phyloP scores from a whole-genome alignment of 53 echinoderm and acorn worm species.

The Stichopus horrens region DNA sequence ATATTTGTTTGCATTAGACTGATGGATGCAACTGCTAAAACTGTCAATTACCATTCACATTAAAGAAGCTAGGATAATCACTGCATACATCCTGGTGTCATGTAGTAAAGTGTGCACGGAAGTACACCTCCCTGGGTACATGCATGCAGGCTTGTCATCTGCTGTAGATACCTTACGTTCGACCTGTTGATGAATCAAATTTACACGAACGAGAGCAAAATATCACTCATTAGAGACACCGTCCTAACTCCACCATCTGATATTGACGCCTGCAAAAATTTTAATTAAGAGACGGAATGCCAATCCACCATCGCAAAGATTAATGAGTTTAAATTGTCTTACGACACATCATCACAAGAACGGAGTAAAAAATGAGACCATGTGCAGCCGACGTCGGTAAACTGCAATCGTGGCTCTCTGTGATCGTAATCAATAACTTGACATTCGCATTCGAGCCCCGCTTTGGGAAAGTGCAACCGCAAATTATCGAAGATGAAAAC shows the following conservation, averaged over 20 bases:
- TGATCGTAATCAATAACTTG: background rate
- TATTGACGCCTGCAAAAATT: conserved; percentile 5
- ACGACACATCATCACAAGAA: too few relatives aligned
- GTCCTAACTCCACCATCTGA: background rate
- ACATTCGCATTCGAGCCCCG: background rate
- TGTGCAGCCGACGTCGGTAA: background rate
- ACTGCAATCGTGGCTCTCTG: background rate
- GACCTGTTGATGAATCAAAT: conserved; percentile 23
- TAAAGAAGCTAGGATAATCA: too few relatives aligned
- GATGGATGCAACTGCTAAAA: too few relatives aligned
- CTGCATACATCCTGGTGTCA: too few relatives aligned
- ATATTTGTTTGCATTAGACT: too few relatives aligned
- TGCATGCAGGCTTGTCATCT: too few relatives aligned
- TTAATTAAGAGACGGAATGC: conserved; percentile 23
- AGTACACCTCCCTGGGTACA: too few relatives aligned
- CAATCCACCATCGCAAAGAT: conserved; percentile 11
- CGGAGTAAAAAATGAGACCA: too few relatives aligned
- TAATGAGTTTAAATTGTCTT: background rate
- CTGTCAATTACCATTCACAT: too few relatives aligned
- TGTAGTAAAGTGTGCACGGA: too few relatives aligned
- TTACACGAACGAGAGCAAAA: background rate
- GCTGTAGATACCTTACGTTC: background rate
- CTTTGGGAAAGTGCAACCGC: background rate
- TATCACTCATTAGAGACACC: background rate
- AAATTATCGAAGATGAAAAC: background rate